Percentiles rank a stretch among this genome's conserved stretches.
Evolutionary conservation across 2,888 invertebrate genomes (phyloP).

Genomic region (Sphaerophoria rueppellii): DNA sequence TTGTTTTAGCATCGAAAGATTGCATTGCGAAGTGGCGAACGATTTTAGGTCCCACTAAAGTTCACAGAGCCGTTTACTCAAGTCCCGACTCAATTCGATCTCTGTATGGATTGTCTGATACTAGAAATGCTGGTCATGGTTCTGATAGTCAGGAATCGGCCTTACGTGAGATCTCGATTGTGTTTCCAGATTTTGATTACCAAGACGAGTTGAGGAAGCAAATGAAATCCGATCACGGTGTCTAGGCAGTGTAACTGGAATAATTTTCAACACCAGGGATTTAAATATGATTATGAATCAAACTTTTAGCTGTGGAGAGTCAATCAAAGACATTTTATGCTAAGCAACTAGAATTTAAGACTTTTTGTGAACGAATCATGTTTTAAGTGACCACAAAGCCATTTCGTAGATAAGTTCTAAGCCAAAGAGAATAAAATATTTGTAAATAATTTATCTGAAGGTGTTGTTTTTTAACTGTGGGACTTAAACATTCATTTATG

Average conservation of each 20-base stretch:
- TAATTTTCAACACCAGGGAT: neutral
- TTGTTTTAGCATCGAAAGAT: conserved; percentile 89
- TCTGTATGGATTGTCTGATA: conserved; percentile 94
- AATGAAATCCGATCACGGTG: conserved; percentile 11
- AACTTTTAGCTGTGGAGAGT: too few relatives aligned
- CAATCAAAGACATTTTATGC: too few relatives aligned
- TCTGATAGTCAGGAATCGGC: conserved; percentile 91
- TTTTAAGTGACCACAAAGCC: neutral
- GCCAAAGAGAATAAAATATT: neutral
- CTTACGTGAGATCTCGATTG: conserved; percentile 89
- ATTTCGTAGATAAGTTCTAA: conserved; percentile 2
- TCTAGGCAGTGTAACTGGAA: neutral
- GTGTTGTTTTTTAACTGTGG: neutral
- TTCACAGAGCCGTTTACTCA: conserved; percentile 89
- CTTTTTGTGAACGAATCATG: neutral
- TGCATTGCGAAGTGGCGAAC: conserved; percentile 91
- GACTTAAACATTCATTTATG: neutral
- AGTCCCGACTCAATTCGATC: conserved; percentile 92
- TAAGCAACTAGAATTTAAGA: neutral
- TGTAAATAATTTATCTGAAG: neutral
- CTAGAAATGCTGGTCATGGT: conserved; percentile 96
- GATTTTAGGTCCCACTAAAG: conserved; percentile 95
- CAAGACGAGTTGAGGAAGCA: conserved; percentile 32
- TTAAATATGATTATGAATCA: too few relatives aligned
- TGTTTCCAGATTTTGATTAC: conserved; percentile 90